Conservation (phyloP, 30 jellyfish, hydroid and myxozoan species). For the Aurelia sp. region DNA sequence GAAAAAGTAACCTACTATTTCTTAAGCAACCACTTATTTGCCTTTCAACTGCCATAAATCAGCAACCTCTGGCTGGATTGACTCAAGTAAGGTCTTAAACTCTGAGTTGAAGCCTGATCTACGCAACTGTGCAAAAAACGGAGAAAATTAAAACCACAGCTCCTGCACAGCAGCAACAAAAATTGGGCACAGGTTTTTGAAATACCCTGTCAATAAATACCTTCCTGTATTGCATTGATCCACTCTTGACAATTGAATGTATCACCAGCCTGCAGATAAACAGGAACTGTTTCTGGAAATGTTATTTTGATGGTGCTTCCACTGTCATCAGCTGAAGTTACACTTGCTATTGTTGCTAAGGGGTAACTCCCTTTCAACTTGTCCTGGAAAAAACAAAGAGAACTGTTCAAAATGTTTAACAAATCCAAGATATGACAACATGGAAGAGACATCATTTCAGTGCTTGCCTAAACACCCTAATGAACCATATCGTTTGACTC, state of each 20-base stretch:
- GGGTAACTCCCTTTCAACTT: conserved; percentile 88
- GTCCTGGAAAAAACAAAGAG: conserved; percentile 39
- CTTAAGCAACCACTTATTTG: too few species aligned
- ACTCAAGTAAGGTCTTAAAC: not conserved
- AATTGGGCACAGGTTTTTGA: not conserved
- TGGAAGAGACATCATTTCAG: not conserved
- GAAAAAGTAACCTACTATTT: too few species aligned
- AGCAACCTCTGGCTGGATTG: too few species aligned
- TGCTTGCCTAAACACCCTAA: not conserved
- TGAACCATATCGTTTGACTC: too few species aligned
- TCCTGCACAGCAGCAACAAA: not conserved
- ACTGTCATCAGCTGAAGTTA: conserved; percentile 33
- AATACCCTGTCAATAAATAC: conserved; percentile 12
- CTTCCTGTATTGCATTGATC: conserved; percentile 75
- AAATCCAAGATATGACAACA: not conserved
- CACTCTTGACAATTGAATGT: conserved; percentile 64
- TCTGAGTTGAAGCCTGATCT: too few species aligned
- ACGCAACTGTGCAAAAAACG: not conserved
- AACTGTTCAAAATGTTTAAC: too few species aligned
- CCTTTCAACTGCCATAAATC: too few species aligned
- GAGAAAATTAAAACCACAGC: not conserved
- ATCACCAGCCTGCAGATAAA: conserved; percentile 74
- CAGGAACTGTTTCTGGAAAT: conserved; percentile 60
- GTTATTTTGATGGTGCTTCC: conserved; percentile 52
- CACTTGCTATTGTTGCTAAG: conserved; percentile 66